A percentile compares a stretch with the other conserved stretches of the same genome.
Conservation (phyloP, 2,113 vertebrate species). For the Callipepla squamata region DNA sequence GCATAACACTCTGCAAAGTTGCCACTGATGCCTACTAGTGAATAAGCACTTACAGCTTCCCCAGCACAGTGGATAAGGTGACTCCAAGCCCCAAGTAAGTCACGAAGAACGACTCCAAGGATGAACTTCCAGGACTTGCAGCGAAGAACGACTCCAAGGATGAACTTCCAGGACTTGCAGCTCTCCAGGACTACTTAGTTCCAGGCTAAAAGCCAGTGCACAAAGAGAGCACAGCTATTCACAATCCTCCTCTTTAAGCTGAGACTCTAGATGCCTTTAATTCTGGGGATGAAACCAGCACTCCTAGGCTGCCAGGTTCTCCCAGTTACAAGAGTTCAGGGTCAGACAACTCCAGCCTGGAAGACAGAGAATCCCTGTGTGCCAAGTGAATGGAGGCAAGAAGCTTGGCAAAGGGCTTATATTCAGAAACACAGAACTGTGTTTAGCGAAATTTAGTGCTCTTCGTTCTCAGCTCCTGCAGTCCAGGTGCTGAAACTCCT, state of each 20-base stretch:
- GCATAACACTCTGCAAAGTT: background rate
- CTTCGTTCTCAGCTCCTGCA: background rate
- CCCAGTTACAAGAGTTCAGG: background rate
- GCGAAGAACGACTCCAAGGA: background rate
- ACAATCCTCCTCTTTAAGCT: background rate
- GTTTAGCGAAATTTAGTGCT: background rate
- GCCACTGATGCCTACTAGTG: conserved; percentile 3
- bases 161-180: background rate
- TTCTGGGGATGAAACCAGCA: background rate
- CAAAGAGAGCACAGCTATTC: background rate
- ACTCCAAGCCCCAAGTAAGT: background rate
- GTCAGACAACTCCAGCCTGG: background rate
- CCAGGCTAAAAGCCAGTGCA: background rate
- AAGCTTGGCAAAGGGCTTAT: background rate
- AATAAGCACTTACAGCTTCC: background rate
- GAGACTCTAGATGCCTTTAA: background rate
- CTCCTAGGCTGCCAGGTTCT: background rate
- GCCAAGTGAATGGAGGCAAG: background rate
- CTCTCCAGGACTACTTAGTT: background rate
- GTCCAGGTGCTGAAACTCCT: background rate
- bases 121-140: background rate
- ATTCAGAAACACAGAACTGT: background rate
- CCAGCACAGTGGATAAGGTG: background rate
- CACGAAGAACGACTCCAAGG: background rate
- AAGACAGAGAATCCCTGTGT: background rate